Percentiles rank a stretch among this genome's conserved stretches.
Conservation (phyloP, 1,140 invertebrate genomes). For the Psix sp. region DNA sequence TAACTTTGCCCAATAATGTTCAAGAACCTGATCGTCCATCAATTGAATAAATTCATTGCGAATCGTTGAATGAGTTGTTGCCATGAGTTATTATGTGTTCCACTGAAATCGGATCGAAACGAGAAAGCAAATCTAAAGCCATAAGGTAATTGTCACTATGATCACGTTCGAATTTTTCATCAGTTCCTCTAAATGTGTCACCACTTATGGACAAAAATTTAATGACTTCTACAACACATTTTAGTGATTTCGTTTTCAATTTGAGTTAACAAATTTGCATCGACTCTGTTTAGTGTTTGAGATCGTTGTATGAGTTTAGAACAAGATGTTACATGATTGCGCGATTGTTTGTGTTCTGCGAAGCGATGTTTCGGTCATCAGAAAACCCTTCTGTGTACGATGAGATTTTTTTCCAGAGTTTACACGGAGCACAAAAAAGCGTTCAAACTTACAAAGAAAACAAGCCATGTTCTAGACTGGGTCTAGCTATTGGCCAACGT, state of each 20-base stretch:
- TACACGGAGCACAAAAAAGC: conserved; percentile 27
- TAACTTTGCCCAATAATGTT: too few relatives aligned
- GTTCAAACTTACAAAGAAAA: conserved; percentile 28
- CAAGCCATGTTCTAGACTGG: conserved; percentile 21
- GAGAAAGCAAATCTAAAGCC: conserved; percentile 45
- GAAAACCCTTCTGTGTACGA: conserved; percentile 20
- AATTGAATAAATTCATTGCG: too few relatives aligned
- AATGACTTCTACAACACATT: too few relatives aligned
- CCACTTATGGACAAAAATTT: conserved; percentile 43
- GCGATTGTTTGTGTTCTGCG: conserved; percentile 32
- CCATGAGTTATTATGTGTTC: too few relatives aligned
- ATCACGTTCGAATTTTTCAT: conserved; percentile 37
- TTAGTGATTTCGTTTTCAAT: conserved; percentile 35
- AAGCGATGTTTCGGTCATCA: conserved; percentile 37
- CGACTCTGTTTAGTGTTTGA: neutral
- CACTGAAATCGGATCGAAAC: conserved; percentile 55
- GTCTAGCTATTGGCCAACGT: conserved; percentile 34
- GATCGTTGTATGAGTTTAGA: conserved; percentile 14
- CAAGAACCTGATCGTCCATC: too few relatives aligned
- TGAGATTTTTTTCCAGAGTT: conserved; percentile 16
- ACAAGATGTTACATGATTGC: too few relatives aligned
- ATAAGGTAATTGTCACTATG: conserved; percentile 56
- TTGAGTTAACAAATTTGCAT: conserved; percentile 23
- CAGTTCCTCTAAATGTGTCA: conserved; percentile 53
- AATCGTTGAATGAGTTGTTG: too few relatives aligned